Base-by-base conservation (phyloP, 2,888 invertebrate genomes). In the Scaptomyza polygonia region DNA sequence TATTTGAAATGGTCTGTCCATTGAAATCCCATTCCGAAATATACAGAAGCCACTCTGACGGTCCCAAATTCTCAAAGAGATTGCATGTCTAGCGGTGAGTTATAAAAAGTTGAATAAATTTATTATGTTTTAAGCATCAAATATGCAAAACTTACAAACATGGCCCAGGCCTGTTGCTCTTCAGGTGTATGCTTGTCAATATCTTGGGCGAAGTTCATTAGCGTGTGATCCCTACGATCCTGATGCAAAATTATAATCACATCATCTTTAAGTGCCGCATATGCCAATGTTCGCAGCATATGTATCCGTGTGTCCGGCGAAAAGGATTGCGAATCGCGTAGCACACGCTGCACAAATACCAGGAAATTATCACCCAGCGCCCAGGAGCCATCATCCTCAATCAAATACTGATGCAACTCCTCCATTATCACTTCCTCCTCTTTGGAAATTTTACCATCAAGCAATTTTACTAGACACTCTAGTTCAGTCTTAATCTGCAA, bases 341-440 rank as follows among this genome's bases (percentile, higher is more conserved):
- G 91, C 44, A 96, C 91, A 58, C 95, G 93, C 58, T 95, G 91
- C 63, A 97, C 94, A 90, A 97, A 96, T 57, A 94, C 93, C 44
- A 97, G 93, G 92, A 97, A 98, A 81, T 96, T 95, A 86, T 97
- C 97, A 9, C 97, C 96, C 21, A 98, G 93, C 59, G 97, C 97
- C 98, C 98, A 98, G 86, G 97, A 96, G 61, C 97, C 98, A 90
- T 97, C 97, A 81, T 96, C 96, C 77, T 96, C 96, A 79, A 97
- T 93, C 91, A 97, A 94, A 92, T 97, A 98, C 91, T 97, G 96
- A 89, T 96, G 95, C 81, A 98, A 92, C 92, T 98, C 97, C 83
- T 95, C 95, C 89, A 97, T 92, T 77, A 95, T 95, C 44, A 89
- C 79, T 88, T 94, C 94, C 90, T 97, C 97, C 67, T 96, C 96